Evolutionary conservation across 2,113 vertebrate species (phyloP).

Genomic region (Numida meleagris): DNA sequence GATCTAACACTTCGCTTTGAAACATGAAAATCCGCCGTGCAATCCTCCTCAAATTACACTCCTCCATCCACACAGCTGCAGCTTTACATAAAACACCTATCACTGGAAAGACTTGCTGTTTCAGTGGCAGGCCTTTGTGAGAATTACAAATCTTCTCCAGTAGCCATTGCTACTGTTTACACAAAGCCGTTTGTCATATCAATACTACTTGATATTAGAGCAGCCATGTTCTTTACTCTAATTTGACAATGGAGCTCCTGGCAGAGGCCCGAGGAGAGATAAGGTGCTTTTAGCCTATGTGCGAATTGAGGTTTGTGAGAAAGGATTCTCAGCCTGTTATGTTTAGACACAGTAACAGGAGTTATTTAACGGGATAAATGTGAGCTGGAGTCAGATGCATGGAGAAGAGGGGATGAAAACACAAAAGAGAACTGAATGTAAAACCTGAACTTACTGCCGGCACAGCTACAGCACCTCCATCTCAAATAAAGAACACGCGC

Average conservation of each 20-base stretch:
- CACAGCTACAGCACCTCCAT: conserved; percentile 24
- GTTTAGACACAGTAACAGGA: neutral
- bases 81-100: neutral
- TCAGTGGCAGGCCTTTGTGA: neutral
- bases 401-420: neutral
- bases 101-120: neutral
- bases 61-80: neutral
- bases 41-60: neutral
- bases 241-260: conserved; percentile 34
- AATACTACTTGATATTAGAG: neutral
- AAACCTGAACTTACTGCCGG: conserved; percentile 8
- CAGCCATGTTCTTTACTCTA: conserved; percentile 8
- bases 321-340: neutral
- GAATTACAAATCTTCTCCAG: neutral
- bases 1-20: neutral
- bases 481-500: conserved; percentile 37
- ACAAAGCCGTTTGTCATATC: conserved; percentile 20
- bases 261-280: neutral
- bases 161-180: neutral
- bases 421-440: conserved; percentile 13
- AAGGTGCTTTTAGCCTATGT: conserved; percentile 4
- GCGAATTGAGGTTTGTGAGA: conserved; percentile 6
- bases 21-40: rapidly evolving
- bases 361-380: conserved; percentile 16
- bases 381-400: neutral